Conservation (phyloP, 1,140 invertebrate genomes). For the Scaptodrosophila lebanonensis region DNA sequence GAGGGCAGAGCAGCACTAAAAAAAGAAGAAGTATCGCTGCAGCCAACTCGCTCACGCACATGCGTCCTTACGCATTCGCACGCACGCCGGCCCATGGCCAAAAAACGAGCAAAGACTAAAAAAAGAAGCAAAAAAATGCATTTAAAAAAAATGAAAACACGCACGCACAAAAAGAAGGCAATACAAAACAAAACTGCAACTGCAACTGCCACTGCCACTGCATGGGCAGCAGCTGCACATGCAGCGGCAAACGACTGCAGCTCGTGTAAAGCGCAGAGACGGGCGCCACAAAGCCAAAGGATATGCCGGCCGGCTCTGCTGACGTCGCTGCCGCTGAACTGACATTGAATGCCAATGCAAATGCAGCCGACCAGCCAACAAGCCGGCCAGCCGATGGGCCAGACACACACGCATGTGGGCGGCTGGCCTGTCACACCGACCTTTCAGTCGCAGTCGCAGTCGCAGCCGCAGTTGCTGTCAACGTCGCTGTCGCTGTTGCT, state of each 20-base stretch:
- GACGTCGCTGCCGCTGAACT: conserved; percentile 32
- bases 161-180: conserved; percentile 4
- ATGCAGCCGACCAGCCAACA: conserved; percentile 1
- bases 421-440: conserved; percentile 5
- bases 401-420: conserved; percentile 16
- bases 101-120: conserved; percentile 29
- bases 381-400: too few species aligned
- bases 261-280: conserved; percentile 30
- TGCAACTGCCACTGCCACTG: conserved; percentile 19
- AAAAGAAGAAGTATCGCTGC: conserved; percentile 35
- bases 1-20: too few species aligned
- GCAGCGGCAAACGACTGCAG: conserved; percentile 27
- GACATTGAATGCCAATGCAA: conserved; percentile 56
- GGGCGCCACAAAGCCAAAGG: neutral
- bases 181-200: conserved; percentile 24
- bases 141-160: conserved; percentile 11
- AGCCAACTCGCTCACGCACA: conserved; percentile 49
- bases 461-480: neutral
- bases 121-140: conserved; percentile 17
- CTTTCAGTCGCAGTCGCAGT: neutral
- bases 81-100: conserved; percentile 24
- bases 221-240: conserved; percentile 45
- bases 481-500: neutral
- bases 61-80: conserved; percentile 29
- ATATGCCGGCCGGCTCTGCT: conserved; percentile 14